Evolutionary conservation across 2,888 invertebrate genomes (phyloP).

Genomic region (Eristalis arbustorum): DNA sequence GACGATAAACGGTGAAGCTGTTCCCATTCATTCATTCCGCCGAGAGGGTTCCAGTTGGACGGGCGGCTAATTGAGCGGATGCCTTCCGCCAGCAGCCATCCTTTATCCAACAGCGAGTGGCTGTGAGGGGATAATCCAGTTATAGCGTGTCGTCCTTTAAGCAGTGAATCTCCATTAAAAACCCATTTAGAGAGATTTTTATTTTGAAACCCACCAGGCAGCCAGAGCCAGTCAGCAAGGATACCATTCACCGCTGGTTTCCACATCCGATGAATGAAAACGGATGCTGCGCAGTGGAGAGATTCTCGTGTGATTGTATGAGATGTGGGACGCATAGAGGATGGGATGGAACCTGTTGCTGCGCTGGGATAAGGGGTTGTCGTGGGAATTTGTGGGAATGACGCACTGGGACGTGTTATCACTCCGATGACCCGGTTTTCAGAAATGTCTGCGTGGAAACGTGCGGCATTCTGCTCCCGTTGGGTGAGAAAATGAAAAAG

Average conservation of each 20-base stretch:
- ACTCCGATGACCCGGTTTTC: slow-evolving; percentile 61
- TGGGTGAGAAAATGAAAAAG: background rate
- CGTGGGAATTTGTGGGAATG: slow-evolving; percentile 7
- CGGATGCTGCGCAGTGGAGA: slow-evolving; percentile 53
- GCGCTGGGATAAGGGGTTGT: background rate
- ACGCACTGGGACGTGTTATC: slow-evolving; percentile 33
- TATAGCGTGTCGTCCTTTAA: slow-evolving; percentile 37
- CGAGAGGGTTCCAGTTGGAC: background rate
- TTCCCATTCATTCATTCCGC: background rate
- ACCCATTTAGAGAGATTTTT: slow-evolving; percentile 70
- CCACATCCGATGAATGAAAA: background rate
- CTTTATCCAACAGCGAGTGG: slow-evolving; percentile 1
- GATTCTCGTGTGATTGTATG: background rate
- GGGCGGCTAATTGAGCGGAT: slow-evolving; percentile 1
- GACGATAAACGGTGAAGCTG: background rate
- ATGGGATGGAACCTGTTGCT: slow-evolving; percentile 18
- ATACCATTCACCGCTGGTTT: background rate
- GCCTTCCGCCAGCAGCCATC: slow-evolving; percentile 12
- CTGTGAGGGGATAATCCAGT: slow-evolving; percentile 60
- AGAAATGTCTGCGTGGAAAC: slow-evolving; percentile 54
- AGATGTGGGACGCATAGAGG: background rate
- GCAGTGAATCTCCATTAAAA: slow-evolving; percentile 55
- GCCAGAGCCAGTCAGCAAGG: slow-evolving; percentile 38
- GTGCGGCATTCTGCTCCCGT: background rate
- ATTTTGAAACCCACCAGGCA: slow-evolving; percentile 64